A percentile compares a stretch with the other conserved stretches of the same genome.
Evolutionary conservation across 2,888 invertebrate genomes (phyloP).

Genomic region (Acanthosepion lycidas): DNA sequence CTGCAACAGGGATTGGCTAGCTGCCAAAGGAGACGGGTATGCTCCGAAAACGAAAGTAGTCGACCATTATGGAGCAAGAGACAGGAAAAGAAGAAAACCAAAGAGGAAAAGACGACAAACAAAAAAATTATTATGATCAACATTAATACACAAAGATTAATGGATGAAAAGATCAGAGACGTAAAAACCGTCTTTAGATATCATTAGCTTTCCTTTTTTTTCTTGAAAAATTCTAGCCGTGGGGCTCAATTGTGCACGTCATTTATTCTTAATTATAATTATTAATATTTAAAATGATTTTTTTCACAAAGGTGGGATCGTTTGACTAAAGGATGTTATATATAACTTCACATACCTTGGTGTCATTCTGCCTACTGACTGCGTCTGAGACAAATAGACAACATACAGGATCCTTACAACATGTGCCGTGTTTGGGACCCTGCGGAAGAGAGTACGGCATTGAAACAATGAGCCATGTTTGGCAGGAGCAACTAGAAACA

Average conservation of each 20-base stretch:
- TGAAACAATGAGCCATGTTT: background rate
- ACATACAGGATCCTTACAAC: constrained; percentile 47
- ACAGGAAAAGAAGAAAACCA: no score
- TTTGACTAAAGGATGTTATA: constrained; percentile 20
- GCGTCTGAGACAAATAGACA: constrained; percentile 44
- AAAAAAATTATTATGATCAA: no score
- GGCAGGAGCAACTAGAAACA: constrained; percentile 33
- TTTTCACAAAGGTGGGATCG: background rate
- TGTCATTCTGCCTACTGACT: constrained; percentile 42
- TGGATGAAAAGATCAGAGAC: no score
- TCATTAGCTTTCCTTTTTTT: no score
- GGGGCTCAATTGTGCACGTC: background rate
- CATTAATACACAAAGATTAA: no score
- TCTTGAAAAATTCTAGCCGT: no score
- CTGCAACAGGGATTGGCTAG: no score
- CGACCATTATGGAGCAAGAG: no score
- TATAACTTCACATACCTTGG: constrained; percentile 45
- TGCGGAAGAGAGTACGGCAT: constrained; percentile 45
- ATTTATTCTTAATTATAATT: background rate
- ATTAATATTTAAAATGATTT: background rate
- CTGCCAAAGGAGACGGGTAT: no score
- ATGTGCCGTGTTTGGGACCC: constrained; percentile 41
- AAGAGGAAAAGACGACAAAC: no score
- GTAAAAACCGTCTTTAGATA: no score
- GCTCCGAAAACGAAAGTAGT: no score